Evolutionary conservation across 2,888 invertebrate species (phyloP), one percentile per base, ranked within the genome.

Genomic region (Campoplex nolae): DNA sequence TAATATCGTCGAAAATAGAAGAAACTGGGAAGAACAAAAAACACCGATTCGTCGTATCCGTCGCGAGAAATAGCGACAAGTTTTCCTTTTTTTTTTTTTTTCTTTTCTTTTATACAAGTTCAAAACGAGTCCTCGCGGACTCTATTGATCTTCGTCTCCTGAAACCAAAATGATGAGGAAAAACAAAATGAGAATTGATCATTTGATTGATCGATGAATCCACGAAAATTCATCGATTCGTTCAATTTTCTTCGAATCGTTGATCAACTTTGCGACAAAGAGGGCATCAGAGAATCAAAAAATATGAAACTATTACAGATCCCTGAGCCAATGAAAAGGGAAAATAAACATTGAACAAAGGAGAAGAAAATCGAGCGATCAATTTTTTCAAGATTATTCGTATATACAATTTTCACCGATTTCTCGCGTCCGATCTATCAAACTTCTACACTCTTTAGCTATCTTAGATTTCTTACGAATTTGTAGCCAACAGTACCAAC

Each of bases 91-190:
- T 28, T 77, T 56, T 77, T 56, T 56, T 56, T 32, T 73, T 73
- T 45, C 35, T 38, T 48, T 38, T 45, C 23, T 23, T 23, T 23
- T 23, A 23, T 58, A 78, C 79, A 16, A 81, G 82, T 67, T 54
- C 82, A 42, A 87, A 86, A 75, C 73, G 76, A 88, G 79, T 86
- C 90, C 74, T 88, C 88, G 88, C 86, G 89, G 89, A 83, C 90
- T 87, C 85, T 88, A 84, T 85, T 83, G 88, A 86, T 89, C 70
- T 86, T 75, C 88, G 79, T 89, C 87, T 38, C n/a, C 51, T 58
- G 51, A 42, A 74, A 56, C 68, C 23, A 16, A 45, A 84, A 75
- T 74, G 45, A 16, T 76, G 18, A 18, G 73, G 11, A 28, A 23
- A 45, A 54, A 51, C 9, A 35, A 56, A 62, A 7, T 42, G 62